Percentiles rank a stretch among this genome's conserved stretches.
phyloP scores from a whole-genome alignment of 2,888 invertebrate genomes.

The Phaedon cochleariae region DNA sequence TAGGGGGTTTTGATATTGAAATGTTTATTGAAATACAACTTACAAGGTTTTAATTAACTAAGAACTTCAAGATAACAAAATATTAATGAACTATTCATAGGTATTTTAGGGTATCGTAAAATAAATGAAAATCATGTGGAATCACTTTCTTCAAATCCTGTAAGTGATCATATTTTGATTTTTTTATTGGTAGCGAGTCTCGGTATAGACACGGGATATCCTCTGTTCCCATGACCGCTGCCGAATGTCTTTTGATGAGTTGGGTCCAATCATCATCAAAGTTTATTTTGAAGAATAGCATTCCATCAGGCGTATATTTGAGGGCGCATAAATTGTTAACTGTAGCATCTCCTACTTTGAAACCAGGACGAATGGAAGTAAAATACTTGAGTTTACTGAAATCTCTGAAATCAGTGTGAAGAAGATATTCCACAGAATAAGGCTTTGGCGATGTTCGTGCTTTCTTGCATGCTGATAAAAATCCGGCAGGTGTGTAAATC shows the following conservation, averaged over 20 bases:
- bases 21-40: not conserved
- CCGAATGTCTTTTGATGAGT: not conserved
- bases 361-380: constrained; percentile 11
- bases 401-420: constrained; percentile 12
- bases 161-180: too few relatives aligned
- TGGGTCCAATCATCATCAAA: not conserved
- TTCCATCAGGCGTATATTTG: constrained; percentile 11
- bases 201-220: not conserved
- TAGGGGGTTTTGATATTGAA: not conserved
- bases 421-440: constrained; percentile 6
- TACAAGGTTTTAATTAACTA: not conserved
- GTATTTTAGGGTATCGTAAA: not conserved
- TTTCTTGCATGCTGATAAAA: not conserved
- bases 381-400: constrained; percentile 3
- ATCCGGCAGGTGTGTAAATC: constrained; percentile 8
- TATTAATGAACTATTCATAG: not conserved
- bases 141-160: constrained; percentile 1
- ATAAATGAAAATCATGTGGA: constrained; percentile 3
- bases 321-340: constrained; percentile 8
- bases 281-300: not conserved
- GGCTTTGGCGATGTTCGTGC: not conserved
- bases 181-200: not conserved
- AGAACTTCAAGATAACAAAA: too few relatives aligned
- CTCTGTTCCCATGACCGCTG: not conserved
- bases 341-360: constrained; percentile 8